Conservation (phyloP, 2,888 invertebrate species). For the Bembecia ichneumoniformis region DNA sequence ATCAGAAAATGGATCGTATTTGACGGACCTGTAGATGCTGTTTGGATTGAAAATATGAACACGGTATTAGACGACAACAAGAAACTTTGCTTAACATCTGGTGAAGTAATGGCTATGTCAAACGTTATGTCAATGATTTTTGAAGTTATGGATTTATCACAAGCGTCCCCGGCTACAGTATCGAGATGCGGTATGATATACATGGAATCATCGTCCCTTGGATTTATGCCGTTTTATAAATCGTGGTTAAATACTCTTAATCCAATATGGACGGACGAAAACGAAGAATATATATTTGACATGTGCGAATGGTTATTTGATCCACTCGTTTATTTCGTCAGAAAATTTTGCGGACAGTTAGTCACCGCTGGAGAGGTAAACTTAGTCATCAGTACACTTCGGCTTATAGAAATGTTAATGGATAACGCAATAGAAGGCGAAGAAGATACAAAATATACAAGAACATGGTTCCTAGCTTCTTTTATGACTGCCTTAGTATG, state of each 20-base stretch:
- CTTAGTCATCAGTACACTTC: constrained; percentile 79
- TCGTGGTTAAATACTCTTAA: constrained; percentile 83
- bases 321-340: constrained; percentile 80
- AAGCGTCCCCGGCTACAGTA: constrained; percentile 90
- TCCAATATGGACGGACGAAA: constrained; percentile 75
- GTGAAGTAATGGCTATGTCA: constrained; percentile 89
- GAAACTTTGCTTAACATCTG: constrained; percentile 88
- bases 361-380: constrained; percentile 81
- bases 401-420: constrained; percentile 83
- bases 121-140: constrained; percentile 88
- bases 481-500: constrained; percentile 83
- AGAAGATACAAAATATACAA: constrained; percentile 79
- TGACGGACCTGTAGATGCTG: constrained; percentile 91
- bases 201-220: constrained; percentile 87
- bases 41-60: constrained; percentile 94
- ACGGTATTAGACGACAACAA: constrained; percentile 91
- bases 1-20: constrained; percentile 94
- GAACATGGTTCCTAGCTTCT: constrained; percentile 82
- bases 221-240: constrained; percentile 84
- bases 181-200: constrained; percentile 93
- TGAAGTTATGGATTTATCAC: constrained; percentile 88
- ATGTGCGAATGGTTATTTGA: constrained; percentile 85
- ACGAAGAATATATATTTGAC: constrained; percentile 70
- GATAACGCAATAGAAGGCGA: constrained; percentile 79
- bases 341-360: constrained; percentile 77